Evolutionary conservation across 1,140 invertebrate species (phyloP).

Genomic region (Lasaia peninsularis): DNA sequence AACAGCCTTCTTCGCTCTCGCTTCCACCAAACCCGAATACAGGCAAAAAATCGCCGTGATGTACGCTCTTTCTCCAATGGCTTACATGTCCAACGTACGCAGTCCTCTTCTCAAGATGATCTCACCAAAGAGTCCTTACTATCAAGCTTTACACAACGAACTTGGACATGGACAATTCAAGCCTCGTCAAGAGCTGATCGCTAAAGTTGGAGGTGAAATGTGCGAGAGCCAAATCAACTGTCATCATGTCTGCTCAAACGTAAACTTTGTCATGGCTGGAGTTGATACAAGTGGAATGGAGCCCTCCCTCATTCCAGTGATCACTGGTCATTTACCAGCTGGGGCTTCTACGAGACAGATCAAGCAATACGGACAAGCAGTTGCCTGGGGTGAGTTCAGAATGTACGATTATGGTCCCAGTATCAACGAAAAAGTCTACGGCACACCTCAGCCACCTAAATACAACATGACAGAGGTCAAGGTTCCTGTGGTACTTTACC

Average conservation of each 20-base stretch:
- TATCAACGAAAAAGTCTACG: slow-evolving; percentile 73
- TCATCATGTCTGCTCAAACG: slow-evolving; percentile 79
- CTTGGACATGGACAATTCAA: slow-evolving; percentile 79
- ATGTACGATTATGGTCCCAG: slow-evolving; percentile 76
- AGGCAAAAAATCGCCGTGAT: slow-evolving; percentile 80
- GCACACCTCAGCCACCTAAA: slow-evolving; percentile 78
- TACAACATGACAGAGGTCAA: slow-evolving; percentile 81
- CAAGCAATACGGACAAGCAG: slow-evolving; percentile 82
- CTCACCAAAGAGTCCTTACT: slow-evolving; percentile 75
- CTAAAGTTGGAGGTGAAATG: slow-evolving; percentile 70
- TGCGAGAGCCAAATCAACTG: slow-evolving; percentile 73
- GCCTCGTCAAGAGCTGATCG: slow-evolving; percentile 73
- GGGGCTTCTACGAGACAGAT: slow-evolving; percentile 88
- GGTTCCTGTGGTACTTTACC: slow-evolving; percentile 82
- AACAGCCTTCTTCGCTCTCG: slow-evolving; percentile 73
- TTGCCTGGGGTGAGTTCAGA: slow-evolving; percentile 59
- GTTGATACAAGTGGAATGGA: slow-evolving; percentile 74
- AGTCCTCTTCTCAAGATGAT: slow-evolving; percentile 78
- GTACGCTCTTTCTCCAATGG: slow-evolving; percentile 83
- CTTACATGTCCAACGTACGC: slow-evolving; percentile 78
- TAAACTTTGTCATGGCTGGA: slow-evolving; percentile 79
- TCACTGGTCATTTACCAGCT: slow-evolving; percentile 86
- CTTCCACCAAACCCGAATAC: slow-evolving; percentile 80
- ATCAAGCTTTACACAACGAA: slow-evolving; percentile 77
- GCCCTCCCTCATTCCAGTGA: slow-evolving; percentile 80